A percentile compares a stretch with the other conserved stretches of the same genome.
These are phyloP conservation scores for Hirtodrosophila duncani DNA, from an alignment of 2,888 invertebrate species.

Conservation along the genomic window DNA sequence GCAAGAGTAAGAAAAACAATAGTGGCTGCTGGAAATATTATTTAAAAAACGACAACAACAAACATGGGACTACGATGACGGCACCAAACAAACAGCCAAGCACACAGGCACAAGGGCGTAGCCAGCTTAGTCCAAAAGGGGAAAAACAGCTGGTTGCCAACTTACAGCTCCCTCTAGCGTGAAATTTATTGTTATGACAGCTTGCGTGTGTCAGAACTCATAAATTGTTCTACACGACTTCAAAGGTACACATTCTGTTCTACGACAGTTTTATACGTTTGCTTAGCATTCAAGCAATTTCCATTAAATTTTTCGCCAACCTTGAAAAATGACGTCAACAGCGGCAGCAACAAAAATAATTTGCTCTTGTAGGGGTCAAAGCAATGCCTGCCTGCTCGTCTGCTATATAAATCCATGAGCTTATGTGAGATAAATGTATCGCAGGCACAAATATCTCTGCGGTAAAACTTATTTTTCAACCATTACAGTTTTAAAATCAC, in stretches of 20 bases:
- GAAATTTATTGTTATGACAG: background rate
- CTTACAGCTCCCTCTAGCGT: conserved; percentile 28
- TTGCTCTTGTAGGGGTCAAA: conserved; percentile 26
- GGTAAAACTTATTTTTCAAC: too few species aligned
- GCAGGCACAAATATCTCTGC: too few species aligned
- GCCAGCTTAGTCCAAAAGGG: conserved; percentile 27
- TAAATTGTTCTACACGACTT: conserved; percentile 11
- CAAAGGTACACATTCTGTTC: too few species aligned
- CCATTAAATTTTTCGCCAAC: conserved; percentile 18
- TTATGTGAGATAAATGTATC: conserved; percentile 19
- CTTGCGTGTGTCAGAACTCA: background rate
- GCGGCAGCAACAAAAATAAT: conserved; percentile 39
- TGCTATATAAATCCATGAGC: conserved; percentile 1
- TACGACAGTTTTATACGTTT: conserved; percentile 11
- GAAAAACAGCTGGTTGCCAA: conserved; percentile 6
- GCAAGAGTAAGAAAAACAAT: conserved; percentile 13
- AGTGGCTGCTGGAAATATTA: conserved; percentile 22
- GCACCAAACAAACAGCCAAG: background rate
- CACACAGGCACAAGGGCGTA: background rate
- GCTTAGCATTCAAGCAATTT: conserved; percentile 9
- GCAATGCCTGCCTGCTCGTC: conserved; percentile 8
- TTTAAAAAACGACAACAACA: conserved; percentile 35
- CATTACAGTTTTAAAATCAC: too few species aligned
- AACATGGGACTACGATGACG: conserved; percentile 12
- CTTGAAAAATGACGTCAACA: conserved; percentile 22